phyloP scores from a whole-genome alignment of 1,140 invertebrate genomes.

The Chrysomallon squamiferum region DNA sequence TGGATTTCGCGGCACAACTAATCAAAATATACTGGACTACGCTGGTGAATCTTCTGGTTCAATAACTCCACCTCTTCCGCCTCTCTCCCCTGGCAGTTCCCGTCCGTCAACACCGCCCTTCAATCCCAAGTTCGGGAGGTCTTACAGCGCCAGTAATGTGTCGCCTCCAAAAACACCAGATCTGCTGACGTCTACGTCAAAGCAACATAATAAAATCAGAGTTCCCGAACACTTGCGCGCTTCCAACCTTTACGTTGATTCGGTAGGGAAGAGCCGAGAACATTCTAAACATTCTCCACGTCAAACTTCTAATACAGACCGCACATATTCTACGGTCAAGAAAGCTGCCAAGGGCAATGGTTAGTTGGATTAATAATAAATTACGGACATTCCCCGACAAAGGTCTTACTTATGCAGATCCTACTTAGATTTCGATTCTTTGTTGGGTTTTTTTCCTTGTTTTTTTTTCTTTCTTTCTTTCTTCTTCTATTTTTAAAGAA shows the following conservation, averaged over 20 bases:
- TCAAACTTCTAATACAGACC: background rate
- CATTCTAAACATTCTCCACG: background rate
- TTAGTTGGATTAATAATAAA: too few relatives aligned
- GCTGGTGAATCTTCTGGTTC: constrained; percentile 26
- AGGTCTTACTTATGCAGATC: too few relatives aligned
- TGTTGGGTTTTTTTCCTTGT: too few relatives aligned
- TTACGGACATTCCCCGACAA: too few relatives aligned
- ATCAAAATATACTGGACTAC: constrained; percentile 27
- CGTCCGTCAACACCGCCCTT: constrained; percentile 19
- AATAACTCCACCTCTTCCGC: constrained; percentile 41
- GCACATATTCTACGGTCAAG: too few relatives aligned
- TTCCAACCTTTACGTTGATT: background rate
- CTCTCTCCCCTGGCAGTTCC: constrained; percentile 31
- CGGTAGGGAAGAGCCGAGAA: background rate
- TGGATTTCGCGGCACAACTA: constrained; percentile 7
- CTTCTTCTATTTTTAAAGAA: too few relatives aligned
- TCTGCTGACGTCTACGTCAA: constrained; percentile 23
- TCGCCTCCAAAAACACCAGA: constrained; percentile 30
- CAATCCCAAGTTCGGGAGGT: constrained; percentile 19
- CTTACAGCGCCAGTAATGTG: constrained; percentile 26
- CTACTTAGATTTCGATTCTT: too few relatives aligned
- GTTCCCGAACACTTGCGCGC: constrained; percentile 12
- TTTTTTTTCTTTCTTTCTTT: too few relatives aligned
- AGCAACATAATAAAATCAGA: background rate
- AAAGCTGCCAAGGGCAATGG: too few relatives aligned